Evolutionary conservation across 2,797 vertebrate species (phyloP).

Genomic region (Lophius americanus): DNA sequence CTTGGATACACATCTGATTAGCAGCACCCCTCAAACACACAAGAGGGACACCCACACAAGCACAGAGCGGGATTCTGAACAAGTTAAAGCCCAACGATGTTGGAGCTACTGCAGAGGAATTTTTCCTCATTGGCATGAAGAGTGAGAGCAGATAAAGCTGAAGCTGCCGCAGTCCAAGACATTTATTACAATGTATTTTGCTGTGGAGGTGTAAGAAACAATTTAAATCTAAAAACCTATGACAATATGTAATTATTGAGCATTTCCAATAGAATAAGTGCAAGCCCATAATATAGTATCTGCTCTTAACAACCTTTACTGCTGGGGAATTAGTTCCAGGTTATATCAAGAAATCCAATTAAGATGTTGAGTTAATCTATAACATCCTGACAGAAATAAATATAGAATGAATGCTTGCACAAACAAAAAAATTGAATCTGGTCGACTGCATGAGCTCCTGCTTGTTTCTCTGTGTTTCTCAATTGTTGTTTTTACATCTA

Average conservation of each 20-base stretch:
- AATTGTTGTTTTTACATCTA: too few relatives aligned
- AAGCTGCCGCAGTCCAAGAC: neutral
- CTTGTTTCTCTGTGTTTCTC: too few relatives aligned
- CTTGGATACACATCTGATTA: constrained; percentile 65
- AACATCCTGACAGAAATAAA: too few relatives aligned
- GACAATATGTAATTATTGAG: neutral
- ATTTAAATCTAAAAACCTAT: neutral
- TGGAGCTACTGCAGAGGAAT: constrained; percentile 16
- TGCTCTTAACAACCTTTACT: too few relatives aligned
- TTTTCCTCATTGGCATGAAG: constrained; percentile 6
- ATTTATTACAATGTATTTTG: neutral
- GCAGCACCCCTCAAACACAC: constrained; percentile 35
- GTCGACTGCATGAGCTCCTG: too few relatives aligned
- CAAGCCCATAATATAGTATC: too few relatives aligned
- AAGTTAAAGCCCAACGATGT: constrained; percentile 32
- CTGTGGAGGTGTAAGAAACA: neutral
- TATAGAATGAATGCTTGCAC: too few relatives aligned
- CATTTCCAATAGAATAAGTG: too few relatives aligned
- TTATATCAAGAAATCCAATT: neutral
- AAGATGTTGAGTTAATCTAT: too few relatives aligned
- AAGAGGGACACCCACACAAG: constrained; percentile 35
- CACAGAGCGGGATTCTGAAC: constrained; percentile 28
- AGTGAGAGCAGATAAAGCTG: neutral
- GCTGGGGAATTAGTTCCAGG: neutral
- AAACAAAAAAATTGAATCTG: too few relatives aligned